phyloP scores from a whole-genome alignment of 2,888 invertebrate species.

The Microplitis manilae region DNA sequence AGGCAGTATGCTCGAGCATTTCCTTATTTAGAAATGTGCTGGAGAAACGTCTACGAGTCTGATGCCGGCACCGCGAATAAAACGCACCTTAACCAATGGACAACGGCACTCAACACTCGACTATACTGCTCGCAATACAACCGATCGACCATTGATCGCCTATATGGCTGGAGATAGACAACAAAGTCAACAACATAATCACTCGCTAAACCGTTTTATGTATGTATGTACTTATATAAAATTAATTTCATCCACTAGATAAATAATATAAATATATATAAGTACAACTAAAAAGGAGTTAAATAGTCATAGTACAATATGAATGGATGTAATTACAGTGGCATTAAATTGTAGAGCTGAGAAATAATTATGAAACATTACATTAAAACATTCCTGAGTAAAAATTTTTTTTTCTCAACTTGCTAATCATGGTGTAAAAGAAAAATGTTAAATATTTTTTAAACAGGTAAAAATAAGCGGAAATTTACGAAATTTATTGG shows the following conservation, averaged over 20 bases:
- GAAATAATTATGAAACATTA: neutral
- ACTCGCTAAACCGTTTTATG: neutral
- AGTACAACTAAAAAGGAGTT: too few relatives aligned
- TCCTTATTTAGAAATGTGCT: slow-evolving; percentile 62
- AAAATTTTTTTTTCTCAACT: neutral
- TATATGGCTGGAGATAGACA: neutral
- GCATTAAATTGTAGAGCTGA: neutral
- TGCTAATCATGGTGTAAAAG: neutral
- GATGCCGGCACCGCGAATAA: slow-evolving; percentile 26
- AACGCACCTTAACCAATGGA: slow-evolving; percentile 24
- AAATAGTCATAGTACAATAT: neutral
- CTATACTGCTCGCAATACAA: neutral
- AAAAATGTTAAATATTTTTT: neutral
- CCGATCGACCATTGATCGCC: slow-evolving; percentile 26
- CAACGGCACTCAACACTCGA: slow-evolving; percentile 1
- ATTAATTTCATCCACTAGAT: neutral
- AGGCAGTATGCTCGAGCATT: slow-evolving; percentile 58
- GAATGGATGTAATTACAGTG: neutral
- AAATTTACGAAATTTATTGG: neutral
- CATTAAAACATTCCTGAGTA: neutral
- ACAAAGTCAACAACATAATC: slow-evolving; percentile 4
- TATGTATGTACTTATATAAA: neutral
- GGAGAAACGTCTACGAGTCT: slow-evolving; percentile 40
- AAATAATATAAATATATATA: neutral
- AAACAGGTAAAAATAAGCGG: neutral